Conservation (phyloP, 2,888 invertebrate genomes). For the Apantesis nais region DNA sequence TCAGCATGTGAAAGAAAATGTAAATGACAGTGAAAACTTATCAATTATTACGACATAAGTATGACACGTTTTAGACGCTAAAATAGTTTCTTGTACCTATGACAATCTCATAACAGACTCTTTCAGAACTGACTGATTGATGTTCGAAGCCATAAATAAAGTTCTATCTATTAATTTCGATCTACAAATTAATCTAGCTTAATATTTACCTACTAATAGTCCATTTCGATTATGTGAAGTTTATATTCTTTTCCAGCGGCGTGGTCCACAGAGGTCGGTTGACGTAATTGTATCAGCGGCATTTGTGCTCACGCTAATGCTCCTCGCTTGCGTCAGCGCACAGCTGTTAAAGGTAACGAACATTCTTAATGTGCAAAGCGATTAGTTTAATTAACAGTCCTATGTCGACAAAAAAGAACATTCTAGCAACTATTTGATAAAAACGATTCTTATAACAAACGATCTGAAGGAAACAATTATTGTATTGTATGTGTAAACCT, state of each 20-base stretch:
- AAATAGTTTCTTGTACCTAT: neutral
- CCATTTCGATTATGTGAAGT: neutral
- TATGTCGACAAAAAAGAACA: neutral
- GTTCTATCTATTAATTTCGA: no score
- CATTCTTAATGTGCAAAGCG: neutral
- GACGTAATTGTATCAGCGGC: conserved; percentile 98
- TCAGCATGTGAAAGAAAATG: no score
- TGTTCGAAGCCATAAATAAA: no score
- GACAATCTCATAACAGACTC: neutral
- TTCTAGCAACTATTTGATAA: no score
- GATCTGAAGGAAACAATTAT: no score
- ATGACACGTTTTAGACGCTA: neutral
- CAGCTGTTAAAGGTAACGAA: conserved; percentile 89
- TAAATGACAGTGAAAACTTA: no score
- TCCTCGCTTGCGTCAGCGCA: conserved; percentile 95
- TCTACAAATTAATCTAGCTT: no score
- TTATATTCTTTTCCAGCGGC: conserved; percentile 85
- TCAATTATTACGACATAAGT: no score
- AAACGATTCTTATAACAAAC: no score
- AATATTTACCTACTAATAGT: neutral
- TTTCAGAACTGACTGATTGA: neutral
- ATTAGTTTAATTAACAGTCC: neutral
- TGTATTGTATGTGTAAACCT: no score
- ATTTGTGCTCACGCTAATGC: conserved; percentile 93
- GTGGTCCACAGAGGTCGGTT: conserved; percentile 97